phyloP scores from a whole-genome alignment of 2,797 vertebrate species.

The Thripadectes ignobilis region DNA sequence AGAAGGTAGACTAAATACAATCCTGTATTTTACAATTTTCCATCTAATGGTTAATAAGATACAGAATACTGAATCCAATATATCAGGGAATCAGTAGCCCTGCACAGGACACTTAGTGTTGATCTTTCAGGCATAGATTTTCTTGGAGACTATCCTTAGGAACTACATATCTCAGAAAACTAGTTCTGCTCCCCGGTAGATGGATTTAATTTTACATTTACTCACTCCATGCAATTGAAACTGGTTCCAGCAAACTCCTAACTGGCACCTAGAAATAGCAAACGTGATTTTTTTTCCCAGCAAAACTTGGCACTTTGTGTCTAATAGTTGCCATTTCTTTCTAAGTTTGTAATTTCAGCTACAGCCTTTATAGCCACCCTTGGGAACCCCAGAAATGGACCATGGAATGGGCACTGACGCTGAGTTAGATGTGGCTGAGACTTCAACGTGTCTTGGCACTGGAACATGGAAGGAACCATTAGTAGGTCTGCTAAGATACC shows the following conservation, averaged over 20 bases:
- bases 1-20: background rate
- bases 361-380: background rate
- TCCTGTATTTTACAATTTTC: background rate
- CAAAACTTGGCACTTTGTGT: background rate
- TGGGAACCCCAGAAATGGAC: background rate
- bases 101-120: background rate
- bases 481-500: background rate
- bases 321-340: background rate
- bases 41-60: background rate
- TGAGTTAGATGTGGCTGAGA: background rate
- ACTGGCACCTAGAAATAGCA: background rate
- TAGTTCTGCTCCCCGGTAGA: background rate
- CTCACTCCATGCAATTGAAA: background rate
- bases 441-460: background rate
- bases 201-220: background rate
- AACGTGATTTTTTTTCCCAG: background rate
- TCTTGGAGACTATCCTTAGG: background rate
- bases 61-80: background rate
- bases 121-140: background rate
- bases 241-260: background rate
- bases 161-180: background rate
- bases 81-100: background rate
- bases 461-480: background rate
- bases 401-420: background rate
- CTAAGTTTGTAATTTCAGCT: background rate